Percentiles rank a stretch among this genome's conserved stretches.
These are phyloP conservation scores for Brachystomella parvula DNA, from an alignment of 1,140 invertebrate genomes.

Conservation along the genomic window DNA sequence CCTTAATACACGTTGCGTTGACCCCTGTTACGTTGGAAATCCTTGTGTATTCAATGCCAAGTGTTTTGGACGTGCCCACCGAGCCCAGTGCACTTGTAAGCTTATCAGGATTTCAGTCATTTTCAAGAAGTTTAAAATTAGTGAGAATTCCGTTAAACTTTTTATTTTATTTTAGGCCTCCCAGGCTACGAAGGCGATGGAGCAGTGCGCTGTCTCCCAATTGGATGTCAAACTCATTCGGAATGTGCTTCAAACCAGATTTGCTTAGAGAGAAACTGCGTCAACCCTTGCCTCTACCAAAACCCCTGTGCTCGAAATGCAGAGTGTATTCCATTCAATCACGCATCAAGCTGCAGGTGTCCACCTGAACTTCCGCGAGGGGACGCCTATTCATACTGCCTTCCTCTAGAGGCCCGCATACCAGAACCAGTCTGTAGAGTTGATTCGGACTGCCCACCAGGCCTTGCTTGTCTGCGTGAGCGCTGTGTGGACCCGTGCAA, in stretches of 20 bases:
- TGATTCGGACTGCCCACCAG: conserved; percentile 73
- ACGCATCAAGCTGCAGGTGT: conserved; percentile 68
- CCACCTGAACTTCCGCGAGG: conserved; percentile 41
- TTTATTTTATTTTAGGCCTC: conserved; percentile 48
- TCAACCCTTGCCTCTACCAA: conserved; percentile 63
- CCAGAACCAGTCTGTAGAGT: conserved; percentile 62
- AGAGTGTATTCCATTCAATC: conserved; percentile 62
- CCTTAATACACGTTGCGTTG: conserved; percentile 64
- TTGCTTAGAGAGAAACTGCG: conserved; percentile 63
- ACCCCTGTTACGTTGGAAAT: conserved; percentile 62
- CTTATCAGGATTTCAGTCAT: no score
- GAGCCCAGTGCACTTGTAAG: conserved; percentile 61
- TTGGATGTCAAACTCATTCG: conserved; percentile 57
- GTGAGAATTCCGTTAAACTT: no score
- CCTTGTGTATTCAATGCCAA: conserved; percentile 71
- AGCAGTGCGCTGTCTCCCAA: conserved; percentile 44
- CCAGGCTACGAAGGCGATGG: conserved; percentile 67
- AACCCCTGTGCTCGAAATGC: conserved; percentile 71
- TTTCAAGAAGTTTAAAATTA: no score
- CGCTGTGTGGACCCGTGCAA: conserved; percentile 71
- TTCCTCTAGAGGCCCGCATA: conserved; percentile 38
- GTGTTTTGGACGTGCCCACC: conserved; percentile 64
- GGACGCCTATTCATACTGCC: conserved; percentile 7
- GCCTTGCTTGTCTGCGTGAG: conserved; percentile 66
- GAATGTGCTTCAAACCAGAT: conserved; percentile 63